Percentiles rank a stretch among this genome's conserved stretches.
Conservation (phyloP, 1,140 invertebrate genomes). For the Sipha flava region DNA sequence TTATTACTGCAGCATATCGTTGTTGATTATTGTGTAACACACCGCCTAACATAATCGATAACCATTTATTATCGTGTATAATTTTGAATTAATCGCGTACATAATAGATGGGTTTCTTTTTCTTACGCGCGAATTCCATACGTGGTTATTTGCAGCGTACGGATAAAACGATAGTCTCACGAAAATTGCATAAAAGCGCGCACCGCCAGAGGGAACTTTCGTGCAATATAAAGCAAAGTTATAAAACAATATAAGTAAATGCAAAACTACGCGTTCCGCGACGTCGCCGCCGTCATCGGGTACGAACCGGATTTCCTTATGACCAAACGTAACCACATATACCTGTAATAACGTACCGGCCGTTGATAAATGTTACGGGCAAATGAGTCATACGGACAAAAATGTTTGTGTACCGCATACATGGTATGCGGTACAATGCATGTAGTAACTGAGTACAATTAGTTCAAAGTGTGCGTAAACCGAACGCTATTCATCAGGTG, state of each 20-base stretch:
- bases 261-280: neutral
- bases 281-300: neutral
- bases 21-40: too few species aligned
- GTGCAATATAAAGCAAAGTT: too few species aligned
- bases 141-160: too few species aligned
- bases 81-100: too few species aligned
- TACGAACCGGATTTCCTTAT: conserved; percentile 1
- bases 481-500: neutral
- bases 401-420: neutral
- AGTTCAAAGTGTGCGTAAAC: neutral
- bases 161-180: too few species aligned
- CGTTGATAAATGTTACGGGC: neutral
- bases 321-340: neutral
- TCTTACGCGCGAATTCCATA: too few species aligned
- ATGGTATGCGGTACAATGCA: neutral
- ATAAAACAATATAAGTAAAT: too few species aligned
- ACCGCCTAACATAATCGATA: too few species aligned
- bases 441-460: neutral
- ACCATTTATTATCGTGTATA: too few species aligned
- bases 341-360: too few species aligned
- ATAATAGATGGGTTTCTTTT: too few species aligned
- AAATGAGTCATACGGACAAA: neutral
- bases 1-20: too few species aligned
- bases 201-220: neutral
- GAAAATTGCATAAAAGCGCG: neutral